Percentiles rank a stretch among this genome's conserved stretches.
These are phyloP conservation scores for Drosophila limbata DNA, from an alignment of 2,888 invertebrate species.

Conservation along the genomic window DNA sequence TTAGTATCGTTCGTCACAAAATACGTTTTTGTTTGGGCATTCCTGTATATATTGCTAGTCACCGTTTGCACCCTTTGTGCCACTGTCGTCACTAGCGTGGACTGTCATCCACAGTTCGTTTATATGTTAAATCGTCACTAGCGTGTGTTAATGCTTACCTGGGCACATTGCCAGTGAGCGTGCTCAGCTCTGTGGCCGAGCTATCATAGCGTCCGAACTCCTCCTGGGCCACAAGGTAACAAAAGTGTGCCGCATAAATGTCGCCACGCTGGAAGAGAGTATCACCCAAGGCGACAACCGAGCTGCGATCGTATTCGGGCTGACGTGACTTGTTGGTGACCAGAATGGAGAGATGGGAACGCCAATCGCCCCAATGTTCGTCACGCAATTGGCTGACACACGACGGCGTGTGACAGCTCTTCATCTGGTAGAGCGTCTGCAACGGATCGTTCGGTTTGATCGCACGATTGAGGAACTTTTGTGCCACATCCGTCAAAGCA, in stretches of 20 bases:
- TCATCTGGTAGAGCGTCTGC: slow-evolving; percentile 96
- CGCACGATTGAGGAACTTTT: slow-evolving; percentile 93
- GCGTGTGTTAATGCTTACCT: slow-evolving; percentile 53
- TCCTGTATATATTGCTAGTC: too few species aligned
- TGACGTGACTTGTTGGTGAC: slow-evolving; percentile 92
- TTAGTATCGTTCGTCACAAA: too few species aligned
- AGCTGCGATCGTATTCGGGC: slow-evolving; percentile 91
- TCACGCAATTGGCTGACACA: slow-evolving; percentile 89
- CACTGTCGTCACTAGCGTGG: too few species aligned
- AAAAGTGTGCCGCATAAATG: slow-evolving; percentile 96
- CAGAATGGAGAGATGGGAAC: slow-evolving; percentile 98
- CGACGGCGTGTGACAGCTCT: slow-evolving; percentile 92
- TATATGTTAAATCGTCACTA: background rate
- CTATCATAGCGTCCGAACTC: slow-evolving; percentile 84
- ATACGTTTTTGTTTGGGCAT: too few species aligned
- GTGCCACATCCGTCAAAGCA: slow-evolving; percentile 93
- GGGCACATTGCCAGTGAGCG: slow-evolving; percentile 80
- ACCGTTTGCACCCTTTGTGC: too few species aligned
- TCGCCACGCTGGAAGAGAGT: slow-evolving; percentile 91
- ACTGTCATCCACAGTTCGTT: too few species aligned
- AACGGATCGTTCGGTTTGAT: slow-evolving; percentile 91
- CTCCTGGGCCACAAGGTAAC: slow-evolving; percentile 92
- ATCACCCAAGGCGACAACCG: slow-evolving; percentile 91
- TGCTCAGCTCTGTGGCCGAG: slow-evolving; percentile 74
- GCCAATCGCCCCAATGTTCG: slow-evolving; percentile 96